These are phyloP conservation scores for Pomatorhinus ruficollis DNA, from an alignment of 2,113 vertebrate species.

Conservation along the genomic window DNA sequence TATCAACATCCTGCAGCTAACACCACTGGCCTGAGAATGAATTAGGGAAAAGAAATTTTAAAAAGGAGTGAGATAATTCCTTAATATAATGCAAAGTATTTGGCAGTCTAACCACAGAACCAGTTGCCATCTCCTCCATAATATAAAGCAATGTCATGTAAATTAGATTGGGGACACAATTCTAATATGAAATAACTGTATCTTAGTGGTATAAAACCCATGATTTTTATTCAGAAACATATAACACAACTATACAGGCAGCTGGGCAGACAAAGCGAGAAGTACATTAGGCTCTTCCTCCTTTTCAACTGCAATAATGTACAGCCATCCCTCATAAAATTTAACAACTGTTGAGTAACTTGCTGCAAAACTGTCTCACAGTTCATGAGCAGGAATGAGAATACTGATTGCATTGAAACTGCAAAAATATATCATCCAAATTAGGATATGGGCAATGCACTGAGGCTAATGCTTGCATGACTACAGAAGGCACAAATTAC, in stretches of 20 bases:
- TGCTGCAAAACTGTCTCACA: not conserved
- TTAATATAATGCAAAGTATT: not conserved
- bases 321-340: not conserved
- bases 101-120: not conserved
- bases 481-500: not conserved
- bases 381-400: not conserved
- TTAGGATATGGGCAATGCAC: not conserved
- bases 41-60: accelerated
- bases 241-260: not conserved
- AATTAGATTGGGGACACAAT: not conserved
- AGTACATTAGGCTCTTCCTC: not conserved
- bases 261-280: not conserved
- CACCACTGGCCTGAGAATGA: not conserved
- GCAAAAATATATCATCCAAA: not conserved
- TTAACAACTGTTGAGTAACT: not conserved
- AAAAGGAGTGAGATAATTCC: not conserved
- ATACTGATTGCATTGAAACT: not conserved
- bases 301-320: not conserved
- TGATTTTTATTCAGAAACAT: not conserved
- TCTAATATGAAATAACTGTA: not conserved
- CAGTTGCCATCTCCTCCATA: not conserved
- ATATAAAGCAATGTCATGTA: not conserved
- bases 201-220: not conserved
- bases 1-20: not conserved
- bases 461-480: not conserved